phyloP scores from a whole-genome alignment of 30 jellyfish, hydroid and myxozoan species.

The Aurelia sp. region DNA sequence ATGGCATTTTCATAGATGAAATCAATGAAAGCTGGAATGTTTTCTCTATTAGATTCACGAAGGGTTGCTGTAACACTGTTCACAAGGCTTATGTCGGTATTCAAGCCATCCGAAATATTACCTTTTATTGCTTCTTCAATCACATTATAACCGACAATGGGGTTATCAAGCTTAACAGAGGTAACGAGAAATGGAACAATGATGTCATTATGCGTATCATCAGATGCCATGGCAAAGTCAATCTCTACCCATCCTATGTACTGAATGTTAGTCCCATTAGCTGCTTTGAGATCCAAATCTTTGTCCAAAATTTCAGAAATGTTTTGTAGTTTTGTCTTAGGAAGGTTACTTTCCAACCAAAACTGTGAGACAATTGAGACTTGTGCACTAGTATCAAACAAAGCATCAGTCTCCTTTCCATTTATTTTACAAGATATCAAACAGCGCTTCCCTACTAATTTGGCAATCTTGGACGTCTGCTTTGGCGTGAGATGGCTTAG shows the following conservation, averaged over 20 bases:
- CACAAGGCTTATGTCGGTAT: neutral
- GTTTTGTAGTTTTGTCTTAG: slow-evolving; percentile 18
- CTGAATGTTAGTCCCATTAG: slow-evolving; percentile 44
- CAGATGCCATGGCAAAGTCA: no score
- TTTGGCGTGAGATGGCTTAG: slow-evolving; percentile 43
- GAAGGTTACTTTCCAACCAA: slow-evolving; percentile 15
- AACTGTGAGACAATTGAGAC: slow-evolving; percentile 28
- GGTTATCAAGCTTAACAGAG: neutral
- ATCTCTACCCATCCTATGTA: neutral
- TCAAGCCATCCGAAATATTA: neutral
- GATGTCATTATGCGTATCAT: no score
- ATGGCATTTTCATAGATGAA: slow-evolving; percentile 30
- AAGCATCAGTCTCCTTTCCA: slow-evolving; percentile 13
- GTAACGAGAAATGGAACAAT: no score
- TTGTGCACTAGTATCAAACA: slow-evolving; percentile 49
- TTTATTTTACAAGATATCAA: slow-evolving; percentile 6
- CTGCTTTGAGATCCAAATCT: slow-evolving; percentile 16
- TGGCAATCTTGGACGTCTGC: slow-evolving; percentile 14
- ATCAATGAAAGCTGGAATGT: slow-evolving; percentile 28
- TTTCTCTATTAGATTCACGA: slow-evolving; percentile 1
- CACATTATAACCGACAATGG: neutral
- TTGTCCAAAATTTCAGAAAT: slow-evolving; percentile 20
- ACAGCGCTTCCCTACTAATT: slow-evolving; percentile 18
- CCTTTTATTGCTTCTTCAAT: no score
- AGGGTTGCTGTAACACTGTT: slow-evolving; percentile 9